Conservation (phyloP, 2,113 vertebrate species). For the Oncorhynchus tshawytscha region DNA sequence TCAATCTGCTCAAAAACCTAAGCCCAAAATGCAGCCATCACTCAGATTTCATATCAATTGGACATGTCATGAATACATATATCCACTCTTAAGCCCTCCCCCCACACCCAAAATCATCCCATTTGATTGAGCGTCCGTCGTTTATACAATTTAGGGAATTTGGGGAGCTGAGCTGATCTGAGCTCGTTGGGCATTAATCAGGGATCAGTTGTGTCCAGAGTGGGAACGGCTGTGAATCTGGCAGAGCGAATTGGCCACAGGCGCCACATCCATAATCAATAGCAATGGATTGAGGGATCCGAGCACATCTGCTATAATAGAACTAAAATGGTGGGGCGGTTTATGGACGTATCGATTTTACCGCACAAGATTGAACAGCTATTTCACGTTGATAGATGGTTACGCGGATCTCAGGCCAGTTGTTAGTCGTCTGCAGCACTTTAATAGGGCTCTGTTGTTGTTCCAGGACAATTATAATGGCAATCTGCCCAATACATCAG, state of each 20-base stretch:
- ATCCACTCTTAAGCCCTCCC: background rate
- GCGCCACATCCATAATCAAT: background rate
- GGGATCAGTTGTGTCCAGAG: background rate
- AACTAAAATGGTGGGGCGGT: too few relatives aligned
- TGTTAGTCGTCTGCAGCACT: too few relatives aligned
- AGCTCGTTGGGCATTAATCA: background rate
- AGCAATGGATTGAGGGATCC: background rate
- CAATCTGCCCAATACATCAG: too few relatives aligned
- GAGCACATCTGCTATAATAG: too few relatives aligned
- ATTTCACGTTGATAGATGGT: too few relatives aligned
- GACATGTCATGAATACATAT: background rate
- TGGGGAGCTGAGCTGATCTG: background rate
- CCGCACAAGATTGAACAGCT: too few relatives aligned
- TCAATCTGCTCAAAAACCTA: background rate
- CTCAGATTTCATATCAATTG: background rate
- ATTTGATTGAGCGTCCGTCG: background rate
- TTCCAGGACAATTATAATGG: too few relatives aligned
- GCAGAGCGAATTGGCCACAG: background rate
- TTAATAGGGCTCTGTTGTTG: too few relatives aligned
- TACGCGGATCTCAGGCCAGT: too few relatives aligned
- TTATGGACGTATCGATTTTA: too few relatives aligned
- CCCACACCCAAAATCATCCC: background rate
- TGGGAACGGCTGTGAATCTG: background rate
- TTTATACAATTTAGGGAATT: background rate
- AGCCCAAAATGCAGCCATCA: background rate